These are phyloP conservation scores for Ianthella basta DNA, from an alignment of 37 sponge, comb jelly and placozoan genomes.

Conservation along the genomic window DNA sequence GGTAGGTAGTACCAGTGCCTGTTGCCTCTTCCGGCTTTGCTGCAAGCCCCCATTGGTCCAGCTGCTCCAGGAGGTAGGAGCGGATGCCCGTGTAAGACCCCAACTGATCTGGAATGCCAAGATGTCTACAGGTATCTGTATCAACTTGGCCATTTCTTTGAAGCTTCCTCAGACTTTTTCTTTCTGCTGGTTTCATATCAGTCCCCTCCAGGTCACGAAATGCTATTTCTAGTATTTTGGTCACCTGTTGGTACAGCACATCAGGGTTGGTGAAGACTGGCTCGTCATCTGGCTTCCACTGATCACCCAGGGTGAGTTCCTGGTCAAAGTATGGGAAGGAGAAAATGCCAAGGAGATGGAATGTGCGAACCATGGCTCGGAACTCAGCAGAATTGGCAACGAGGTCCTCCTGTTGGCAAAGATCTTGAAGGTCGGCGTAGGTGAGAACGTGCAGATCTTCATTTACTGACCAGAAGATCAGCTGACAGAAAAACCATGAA, in stretches of 20 bases:
- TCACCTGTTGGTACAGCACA: background rate
- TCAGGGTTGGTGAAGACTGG: conserved; percentile 17
- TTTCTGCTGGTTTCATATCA: background rate
- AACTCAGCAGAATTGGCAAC: background rate
- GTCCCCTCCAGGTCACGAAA: background rate
- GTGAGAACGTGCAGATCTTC: background rate
- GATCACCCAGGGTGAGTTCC: background rate
- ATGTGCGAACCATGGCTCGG: conserved; percentile 5
- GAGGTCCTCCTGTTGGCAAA: background rate
- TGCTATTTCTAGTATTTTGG: background rate
- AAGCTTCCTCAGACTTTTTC: background rate
- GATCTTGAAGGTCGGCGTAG: conserved; percentile 10
- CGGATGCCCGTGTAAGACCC: background rate
- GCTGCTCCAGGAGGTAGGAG: background rate
- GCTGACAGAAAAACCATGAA: background rate
- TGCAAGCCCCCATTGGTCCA: background rate
- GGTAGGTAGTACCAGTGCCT: too few species aligned
- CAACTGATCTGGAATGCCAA: background rate
- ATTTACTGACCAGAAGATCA: conserved; percentile 18
- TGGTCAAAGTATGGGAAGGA: background rate
- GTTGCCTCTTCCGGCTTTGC: background rate
- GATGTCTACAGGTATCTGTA: background rate
- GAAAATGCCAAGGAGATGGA: conserved; percentile 12
- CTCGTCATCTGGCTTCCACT: background rate
- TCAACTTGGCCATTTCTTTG: background rate